These are phyloP conservation scores for Varanus komodoensis DNA, from an alignment of 2,113 vertebrate species.

Conservation along the genomic window DNA sequence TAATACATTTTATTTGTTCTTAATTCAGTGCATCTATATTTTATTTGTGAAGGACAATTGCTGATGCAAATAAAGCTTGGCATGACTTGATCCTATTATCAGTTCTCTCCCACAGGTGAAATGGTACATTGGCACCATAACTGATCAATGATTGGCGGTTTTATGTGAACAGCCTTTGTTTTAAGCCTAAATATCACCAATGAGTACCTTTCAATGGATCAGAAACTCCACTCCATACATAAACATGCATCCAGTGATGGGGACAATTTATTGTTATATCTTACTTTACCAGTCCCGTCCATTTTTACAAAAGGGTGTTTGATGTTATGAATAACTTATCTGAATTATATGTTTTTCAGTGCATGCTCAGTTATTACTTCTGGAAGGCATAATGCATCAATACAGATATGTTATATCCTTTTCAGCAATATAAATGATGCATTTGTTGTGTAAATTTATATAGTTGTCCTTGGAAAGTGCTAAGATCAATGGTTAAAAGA, in stretches of 20 bases:
- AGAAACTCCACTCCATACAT: background rate
- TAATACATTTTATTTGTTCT: too few relatives aligned
- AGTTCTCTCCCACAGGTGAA: too few relatives aligned
- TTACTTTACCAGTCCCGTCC: background rate
- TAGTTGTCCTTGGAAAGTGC: background rate
- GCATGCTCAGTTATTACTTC: background rate
- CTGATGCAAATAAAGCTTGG: too few relatives aligned
- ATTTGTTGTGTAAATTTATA: background rate
- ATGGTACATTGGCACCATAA: slow-evolving; percentile 7
- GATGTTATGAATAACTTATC: background rate
- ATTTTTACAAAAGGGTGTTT: background rate
- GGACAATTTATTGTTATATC: background rate
- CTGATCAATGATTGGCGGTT: slow-evolving; percentile 20
- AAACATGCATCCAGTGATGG: background rate
- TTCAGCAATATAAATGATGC: background rate
- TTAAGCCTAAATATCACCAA: background rate
- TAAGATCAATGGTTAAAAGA: background rate
- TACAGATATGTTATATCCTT: background rate
- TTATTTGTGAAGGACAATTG: too few relatives aligned
- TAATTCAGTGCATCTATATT: too few relatives aligned
- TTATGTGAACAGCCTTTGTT: slow-evolving; percentile 4
- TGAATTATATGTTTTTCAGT: background rate
- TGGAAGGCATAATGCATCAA: background rate
- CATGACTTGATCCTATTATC: too few relatives aligned
- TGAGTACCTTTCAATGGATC: background rate